Conservation (phyloP, 2,113 vertebrate genomes). For the Campylomormyrus tamandua region DNA sequence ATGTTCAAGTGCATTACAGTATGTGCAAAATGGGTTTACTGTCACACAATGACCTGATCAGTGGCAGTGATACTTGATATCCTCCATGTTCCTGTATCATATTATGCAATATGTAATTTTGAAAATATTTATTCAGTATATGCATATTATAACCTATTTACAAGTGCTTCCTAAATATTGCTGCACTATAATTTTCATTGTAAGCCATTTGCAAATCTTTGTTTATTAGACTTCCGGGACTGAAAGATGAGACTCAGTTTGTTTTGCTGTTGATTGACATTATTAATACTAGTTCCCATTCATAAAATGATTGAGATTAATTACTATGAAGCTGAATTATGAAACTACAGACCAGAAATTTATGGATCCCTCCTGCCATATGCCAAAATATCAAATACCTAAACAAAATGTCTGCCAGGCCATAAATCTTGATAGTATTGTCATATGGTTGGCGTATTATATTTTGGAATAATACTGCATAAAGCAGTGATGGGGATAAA, state of each 20-base stretch:
- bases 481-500: background rate
- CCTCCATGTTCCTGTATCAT: background rate
- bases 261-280: background rate
- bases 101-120: background rate
- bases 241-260: background rate
- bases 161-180: background rate
- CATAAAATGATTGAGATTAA: background rate
- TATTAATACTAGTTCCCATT: background rate
- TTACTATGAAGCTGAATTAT: background rate
- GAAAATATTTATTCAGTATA: background rate
- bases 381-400: background rate
- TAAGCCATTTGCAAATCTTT: background rate
- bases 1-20: background rate
- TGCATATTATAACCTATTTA: background rate
- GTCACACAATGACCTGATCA: background rate
- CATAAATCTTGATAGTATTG: constrained; percentile 7
- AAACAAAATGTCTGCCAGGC: constrained; percentile 10
- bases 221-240: background rate
- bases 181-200: background rate
- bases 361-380: constrained; percentile 5
- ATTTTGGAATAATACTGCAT: background rate
- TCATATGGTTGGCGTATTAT: background rate
- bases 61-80: background rate
- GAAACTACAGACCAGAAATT: background rate
- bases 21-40: background rate